Conservation (phyloP, 1,140 invertebrate genomes). For the Dreissena rostriformis region DNA sequence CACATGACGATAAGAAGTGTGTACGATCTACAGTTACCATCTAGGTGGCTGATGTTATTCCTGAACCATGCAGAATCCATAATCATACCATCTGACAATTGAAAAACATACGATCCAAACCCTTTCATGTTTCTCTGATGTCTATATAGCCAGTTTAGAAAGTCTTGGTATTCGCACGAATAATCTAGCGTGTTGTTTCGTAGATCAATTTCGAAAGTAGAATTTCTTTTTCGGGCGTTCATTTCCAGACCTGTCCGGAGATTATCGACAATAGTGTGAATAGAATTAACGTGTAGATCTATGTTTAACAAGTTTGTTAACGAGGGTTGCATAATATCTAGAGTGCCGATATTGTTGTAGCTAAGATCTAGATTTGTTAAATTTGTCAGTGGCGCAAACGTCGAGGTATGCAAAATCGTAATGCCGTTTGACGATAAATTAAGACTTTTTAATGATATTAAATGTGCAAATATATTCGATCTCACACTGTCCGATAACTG, state of each 20-base stretch:
- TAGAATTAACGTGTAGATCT: slow-evolving; percentile 13
- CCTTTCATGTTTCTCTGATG: slow-evolving; percentile 9
- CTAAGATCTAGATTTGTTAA: slow-evolving; percentile 31
- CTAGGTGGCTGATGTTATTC: not conserved
- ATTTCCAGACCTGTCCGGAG: not conserved
- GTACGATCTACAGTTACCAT: slow-evolving; percentile 15
- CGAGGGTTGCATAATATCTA: not conserved
- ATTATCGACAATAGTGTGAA: not conserved
- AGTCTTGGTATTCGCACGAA: not conserved
- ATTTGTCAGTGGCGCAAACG: not conserved
- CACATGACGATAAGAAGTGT: slow-evolving; percentile 1
- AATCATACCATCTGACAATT: not conserved
- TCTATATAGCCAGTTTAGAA: slow-evolving; percentile 25
- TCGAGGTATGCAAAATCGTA: not conserved
- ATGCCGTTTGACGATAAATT: slow-evolving; percentile 37
- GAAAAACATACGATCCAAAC: slow-evolving; percentile 8
- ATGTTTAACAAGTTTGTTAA: slow-evolving; percentile 12
- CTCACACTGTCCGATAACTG: not conserved
- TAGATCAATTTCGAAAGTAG: slow-evolving; percentile 23
- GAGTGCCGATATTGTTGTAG: slow-evolving; percentile 18
- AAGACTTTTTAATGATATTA: slow-evolving; percentile 8
- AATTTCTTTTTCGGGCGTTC: not conserved
- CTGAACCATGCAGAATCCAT: not conserved
- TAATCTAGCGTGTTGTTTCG: slow-evolving; percentile 10
- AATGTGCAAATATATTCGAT: not conserved